Evolutionary conservation across 2,113 vertebrate genomes (phyloP).

Genomic region (Engraulis encrasicolus): DNA sequence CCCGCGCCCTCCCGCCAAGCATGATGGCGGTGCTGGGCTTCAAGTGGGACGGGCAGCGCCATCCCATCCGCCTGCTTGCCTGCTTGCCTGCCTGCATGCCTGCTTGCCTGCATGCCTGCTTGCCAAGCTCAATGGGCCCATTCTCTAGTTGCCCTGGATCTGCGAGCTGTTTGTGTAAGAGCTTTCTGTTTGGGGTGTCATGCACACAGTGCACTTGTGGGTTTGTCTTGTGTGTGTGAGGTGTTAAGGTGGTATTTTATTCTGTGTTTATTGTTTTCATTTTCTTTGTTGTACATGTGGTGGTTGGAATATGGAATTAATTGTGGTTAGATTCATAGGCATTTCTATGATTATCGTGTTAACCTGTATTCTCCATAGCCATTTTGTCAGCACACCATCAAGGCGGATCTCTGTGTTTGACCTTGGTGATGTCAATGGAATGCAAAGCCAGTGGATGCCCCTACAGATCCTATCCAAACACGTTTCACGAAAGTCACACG

Average conservation of each 20-base stretch:
- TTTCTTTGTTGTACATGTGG: too few species aligned
- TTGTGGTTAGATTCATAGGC: neutral
- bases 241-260: too few species aligned
- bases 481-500: neutral
- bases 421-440: neutral
- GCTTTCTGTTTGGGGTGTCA: neutral
- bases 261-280: too few species aligned
- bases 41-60: neutral
- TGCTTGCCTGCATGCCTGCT: too few species aligned
- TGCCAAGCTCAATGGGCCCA: conserved; percentile 8
- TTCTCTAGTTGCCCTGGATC: conserved; percentile 11
- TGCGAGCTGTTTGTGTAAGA: neutral
- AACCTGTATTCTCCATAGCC: neutral
- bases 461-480: neutral
- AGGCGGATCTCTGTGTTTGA: neutral
- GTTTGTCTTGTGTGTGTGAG: neutral
- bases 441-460: too few species aligned
- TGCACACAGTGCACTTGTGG: neutral
- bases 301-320: too few species aligned
- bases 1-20: neutral
- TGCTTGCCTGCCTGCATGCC: too few species aligned
- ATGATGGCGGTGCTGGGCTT: neutral
- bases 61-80: too few species aligned
- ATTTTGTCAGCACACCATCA: neutral
- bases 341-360: neutral